phyloP scores from a whole-genome alignment of 2,113 vertebrate species.

The Sorex araneus region DNA sequence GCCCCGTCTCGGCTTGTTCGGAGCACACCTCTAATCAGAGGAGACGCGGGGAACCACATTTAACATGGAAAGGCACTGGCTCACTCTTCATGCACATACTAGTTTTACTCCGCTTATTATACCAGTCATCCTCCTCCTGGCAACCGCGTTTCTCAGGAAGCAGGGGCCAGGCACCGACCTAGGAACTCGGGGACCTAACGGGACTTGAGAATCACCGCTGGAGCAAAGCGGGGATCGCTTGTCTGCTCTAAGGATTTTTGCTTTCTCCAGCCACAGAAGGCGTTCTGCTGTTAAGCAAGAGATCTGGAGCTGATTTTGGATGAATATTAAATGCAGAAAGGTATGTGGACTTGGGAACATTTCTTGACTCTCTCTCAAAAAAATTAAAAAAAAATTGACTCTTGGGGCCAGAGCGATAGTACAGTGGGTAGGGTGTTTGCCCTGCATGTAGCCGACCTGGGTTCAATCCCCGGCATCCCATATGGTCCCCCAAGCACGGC shows the following conservation, averaged over 20 bases:
- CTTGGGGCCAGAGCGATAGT: too few species aligned
- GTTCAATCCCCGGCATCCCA: too few species aligned
- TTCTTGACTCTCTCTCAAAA: background rate
- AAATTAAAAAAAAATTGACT: slow-evolving; percentile 54
- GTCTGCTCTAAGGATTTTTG: background rate
- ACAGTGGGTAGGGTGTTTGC: too few species aligned
- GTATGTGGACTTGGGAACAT: background rate
- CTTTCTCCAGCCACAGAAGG: background rate
- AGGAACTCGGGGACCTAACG: background rate
- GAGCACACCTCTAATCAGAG: slow-evolving; percentile 97
- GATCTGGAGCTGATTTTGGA: background rate
- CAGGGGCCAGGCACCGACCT: background rate
- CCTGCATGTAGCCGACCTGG: too few species aligned
- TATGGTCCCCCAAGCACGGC: too few species aligned
- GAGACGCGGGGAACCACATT: slow-evolving; percentile 91
- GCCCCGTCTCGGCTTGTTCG: slow-evolving; percentile 97
- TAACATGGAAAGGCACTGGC: slow-evolving; percentile 82
- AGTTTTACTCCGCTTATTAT: background rate
- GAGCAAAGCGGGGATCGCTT: background rate
- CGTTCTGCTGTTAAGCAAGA: background rate
- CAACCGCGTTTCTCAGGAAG: fast-evolving
- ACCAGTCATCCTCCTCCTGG: fast-evolving
- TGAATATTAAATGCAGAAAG: background rate
- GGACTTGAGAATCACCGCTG: background rate
- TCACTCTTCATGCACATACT: background rate